Conservation (phyloP, 2,113 vertebrate species). For the Ciconia boyciana region DNA sequence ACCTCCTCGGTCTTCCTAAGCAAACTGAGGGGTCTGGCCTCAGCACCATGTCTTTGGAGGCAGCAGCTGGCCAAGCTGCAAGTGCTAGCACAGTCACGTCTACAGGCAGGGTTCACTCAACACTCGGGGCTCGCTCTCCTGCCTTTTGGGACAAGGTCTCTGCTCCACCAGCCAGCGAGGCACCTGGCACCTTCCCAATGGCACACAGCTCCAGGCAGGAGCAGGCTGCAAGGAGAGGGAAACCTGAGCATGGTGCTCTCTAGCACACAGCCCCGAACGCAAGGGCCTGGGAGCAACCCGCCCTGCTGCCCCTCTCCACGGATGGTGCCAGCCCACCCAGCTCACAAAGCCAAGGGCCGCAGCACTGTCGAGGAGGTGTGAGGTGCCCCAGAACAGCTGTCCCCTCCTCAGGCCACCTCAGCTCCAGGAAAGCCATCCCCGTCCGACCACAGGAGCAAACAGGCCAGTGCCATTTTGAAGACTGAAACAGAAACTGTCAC, state of each 20-base stretch:
- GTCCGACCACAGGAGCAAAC: background rate
- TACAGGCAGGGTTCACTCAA: background rate
- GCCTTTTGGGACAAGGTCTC: background rate
- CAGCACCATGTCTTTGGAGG: background rate
- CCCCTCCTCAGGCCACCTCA: background rate
- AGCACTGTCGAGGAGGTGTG: fast-evolving
- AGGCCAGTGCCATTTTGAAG: background rate
- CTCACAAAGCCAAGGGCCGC: background rate
- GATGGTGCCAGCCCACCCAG: background rate
- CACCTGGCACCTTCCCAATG: background rate
- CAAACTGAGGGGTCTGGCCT: background rate
- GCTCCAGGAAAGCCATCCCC: background rate
- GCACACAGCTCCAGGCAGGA: background rate
- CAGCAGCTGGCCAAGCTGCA: background rate
- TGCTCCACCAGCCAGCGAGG: background rate
- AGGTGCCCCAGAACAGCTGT: background rate
- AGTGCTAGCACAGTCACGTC: background rate
- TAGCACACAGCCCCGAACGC: fast-evolving
- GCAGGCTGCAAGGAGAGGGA: background rate
- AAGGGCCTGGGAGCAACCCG: background rate
- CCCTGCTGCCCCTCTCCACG: background rate
- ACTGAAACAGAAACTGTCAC: background rate
- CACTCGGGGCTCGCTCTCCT: background rate
- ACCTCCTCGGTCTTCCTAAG: background rate
- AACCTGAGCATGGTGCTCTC: background rate